Evolutionary conservation across 1,140 invertebrate species (phyloP).

Genomic region (Procambarus virginalis): DNA sequence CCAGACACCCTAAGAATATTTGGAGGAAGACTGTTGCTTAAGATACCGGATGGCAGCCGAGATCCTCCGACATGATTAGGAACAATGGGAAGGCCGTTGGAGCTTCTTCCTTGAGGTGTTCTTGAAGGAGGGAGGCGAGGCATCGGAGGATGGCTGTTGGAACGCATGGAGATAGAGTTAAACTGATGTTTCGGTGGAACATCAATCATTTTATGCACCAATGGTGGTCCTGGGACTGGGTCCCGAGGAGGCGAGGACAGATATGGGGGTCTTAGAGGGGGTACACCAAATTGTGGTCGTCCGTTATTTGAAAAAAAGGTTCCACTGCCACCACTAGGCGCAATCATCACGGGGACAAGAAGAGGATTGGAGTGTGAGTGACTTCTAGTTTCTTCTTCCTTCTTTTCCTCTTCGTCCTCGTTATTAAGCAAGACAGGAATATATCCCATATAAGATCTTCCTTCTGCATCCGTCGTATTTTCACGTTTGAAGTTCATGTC

Average conservation of each 20-base stretch:
- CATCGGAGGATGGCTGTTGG: background rate
- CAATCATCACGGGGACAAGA: conserved; percentile 37
- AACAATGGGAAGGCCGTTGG: background rate
- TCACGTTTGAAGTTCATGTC: background rate
- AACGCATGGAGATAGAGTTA: background rate
- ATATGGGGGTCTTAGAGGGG: background rate
- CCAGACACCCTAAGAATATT: background rate
- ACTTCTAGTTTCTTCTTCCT: conserved; percentile 15
- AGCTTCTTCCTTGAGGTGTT: background rate
- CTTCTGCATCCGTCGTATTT: conserved; percentile 17
- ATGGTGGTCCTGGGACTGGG: background rate
- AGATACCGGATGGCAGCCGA: background rate
- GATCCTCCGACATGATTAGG: background rate
- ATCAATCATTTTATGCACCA: background rate
- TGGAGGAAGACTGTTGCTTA: background rate
- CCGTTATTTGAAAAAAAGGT: background rate
- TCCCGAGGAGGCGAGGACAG: background rate
- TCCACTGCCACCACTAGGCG: conserved; percentile 2
- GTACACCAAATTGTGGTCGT: background rate
- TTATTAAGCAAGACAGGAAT: conserved; percentile 41
- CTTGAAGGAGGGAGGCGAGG: background rate
- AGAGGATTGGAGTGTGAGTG: conserved; percentile 21
- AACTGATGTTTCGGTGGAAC: background rate
- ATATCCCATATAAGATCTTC: conserved; percentile 39
- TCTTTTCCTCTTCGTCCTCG: conserved; percentile 45